A percentile compares a stretch with the other conserved stretches of the same genome.
These are phyloP conservation scores for Musca domestica DNA, from an alignment of 1,140 invertebrate species.

Conservation along the genomic window DNA sequence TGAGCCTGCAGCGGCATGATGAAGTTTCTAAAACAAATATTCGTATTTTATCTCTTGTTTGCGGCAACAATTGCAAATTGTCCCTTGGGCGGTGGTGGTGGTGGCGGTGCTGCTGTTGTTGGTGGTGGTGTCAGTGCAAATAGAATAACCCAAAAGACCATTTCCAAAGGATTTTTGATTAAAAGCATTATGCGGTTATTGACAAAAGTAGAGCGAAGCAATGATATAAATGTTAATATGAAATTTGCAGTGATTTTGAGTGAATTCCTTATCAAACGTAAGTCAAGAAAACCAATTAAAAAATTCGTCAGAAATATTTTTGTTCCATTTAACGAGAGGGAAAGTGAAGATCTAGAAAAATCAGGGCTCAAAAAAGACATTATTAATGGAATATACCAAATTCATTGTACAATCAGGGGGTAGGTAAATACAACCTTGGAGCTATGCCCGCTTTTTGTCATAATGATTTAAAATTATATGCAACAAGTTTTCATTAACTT, in stretches of 20 bases:
- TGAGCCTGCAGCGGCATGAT: conserved; percentile 2
- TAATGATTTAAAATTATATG: no score
- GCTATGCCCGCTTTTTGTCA: no score
- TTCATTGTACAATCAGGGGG: no score
- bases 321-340: no score
- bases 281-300: conserved; percentile 20
- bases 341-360: no score
- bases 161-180: background rate
- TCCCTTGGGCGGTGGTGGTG: no score
- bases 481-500: no score
- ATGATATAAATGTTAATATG: conserved; percentile 23
- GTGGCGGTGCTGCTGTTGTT: background rate
- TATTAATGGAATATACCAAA: no score
- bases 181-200: background rate
- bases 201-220: conserved; percentile 3
- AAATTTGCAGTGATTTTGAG: conserved; percentile 38
- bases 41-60: background rate
- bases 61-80: no score
- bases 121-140: background rate
- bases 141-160: background rate
- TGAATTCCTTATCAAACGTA: conserved; percentile 47
- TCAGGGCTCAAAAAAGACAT: no score
- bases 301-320: no score
- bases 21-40: conserved; percentile 4
- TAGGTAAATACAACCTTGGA: no score